Evolutionary conservation across 2,888 invertebrate species (phyloP).

Genomic region (Ametastegia equiseti): DNA sequence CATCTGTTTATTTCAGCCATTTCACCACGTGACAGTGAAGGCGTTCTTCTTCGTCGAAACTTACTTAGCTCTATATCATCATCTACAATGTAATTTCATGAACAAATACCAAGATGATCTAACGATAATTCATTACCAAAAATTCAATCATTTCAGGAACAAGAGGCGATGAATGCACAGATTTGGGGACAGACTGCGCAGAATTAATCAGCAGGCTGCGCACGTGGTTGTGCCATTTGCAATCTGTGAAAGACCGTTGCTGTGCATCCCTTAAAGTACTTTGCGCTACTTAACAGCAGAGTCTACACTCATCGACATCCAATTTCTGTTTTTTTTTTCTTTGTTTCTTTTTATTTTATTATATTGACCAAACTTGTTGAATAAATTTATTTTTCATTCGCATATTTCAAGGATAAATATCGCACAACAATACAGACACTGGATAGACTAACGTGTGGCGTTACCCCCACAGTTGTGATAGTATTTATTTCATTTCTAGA

Average conservation of each 20-base stretch:
- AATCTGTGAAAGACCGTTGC: conserved; percentile 74
- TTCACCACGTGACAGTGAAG: conserved; percentile 50
- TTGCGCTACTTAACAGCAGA: conserved; percentile 63
- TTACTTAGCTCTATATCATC: conserved; percentile 28
- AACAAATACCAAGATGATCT: not conserved
- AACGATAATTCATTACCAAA: not conserved
- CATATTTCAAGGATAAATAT: conserved; percentile 15
- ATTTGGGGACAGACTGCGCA: conserved; percentile 74
- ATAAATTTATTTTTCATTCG: conserved; percentile 24
- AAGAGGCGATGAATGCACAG: conserved; percentile 74
- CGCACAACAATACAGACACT: not conserved
- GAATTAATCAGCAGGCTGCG: conserved; percentile 75
- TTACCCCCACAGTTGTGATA: not conserved
- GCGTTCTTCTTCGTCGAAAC: conserved; percentile 38
- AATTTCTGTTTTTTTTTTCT: conserved; percentile 6
- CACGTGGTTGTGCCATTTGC: conserved; percentile 75
- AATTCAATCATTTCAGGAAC: conserved; percentile 62
- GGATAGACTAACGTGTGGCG: not conserved
- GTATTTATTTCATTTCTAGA: conserved; percentile 27
- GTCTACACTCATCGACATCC: conserved; percentile 20
- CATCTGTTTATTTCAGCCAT: conserved; percentile 46
- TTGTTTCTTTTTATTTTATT: not conserved
- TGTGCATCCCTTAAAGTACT: conserved; percentile 73
- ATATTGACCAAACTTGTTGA: conserved; percentile 33
- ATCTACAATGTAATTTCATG: not conserved